Evolutionary conservation across 1,140 invertebrate species (phyloP).

Genomic region (Hylaeus anthracinus): DNA sequence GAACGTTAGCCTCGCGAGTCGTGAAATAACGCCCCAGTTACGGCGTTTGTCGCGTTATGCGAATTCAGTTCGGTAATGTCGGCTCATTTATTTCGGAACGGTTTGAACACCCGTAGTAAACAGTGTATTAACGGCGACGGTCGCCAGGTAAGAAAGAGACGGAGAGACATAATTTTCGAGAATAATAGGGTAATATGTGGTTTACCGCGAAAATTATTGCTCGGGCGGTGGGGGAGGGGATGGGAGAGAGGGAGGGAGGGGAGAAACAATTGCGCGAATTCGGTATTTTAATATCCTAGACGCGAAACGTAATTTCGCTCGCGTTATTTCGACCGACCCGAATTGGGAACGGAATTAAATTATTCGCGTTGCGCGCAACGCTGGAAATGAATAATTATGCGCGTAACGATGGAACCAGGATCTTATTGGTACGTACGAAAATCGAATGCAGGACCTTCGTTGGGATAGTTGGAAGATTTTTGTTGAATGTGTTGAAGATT

Average conservation of each 20-base stretch:
- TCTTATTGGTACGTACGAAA: too few species aligned
- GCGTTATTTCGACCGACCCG: not conserved
- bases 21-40: not conserved
- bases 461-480: too few species aligned
- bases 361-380: not conserved
- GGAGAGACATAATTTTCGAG: slow-evolving; percentile 12
- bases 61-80: not conserved
- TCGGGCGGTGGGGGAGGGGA: too few species aligned
- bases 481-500: too few species aligned
- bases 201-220: slow-evolving; percentile 5
- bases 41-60: not conserved
- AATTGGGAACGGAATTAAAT: slow-evolving; percentile 16
- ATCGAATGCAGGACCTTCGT: too few species aligned
- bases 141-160: not conserved
- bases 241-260: too few species aligned
- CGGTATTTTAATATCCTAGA: slow-evolving; percentile 30
- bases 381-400: not conserved
- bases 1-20: slow-evolving; percentile 21
- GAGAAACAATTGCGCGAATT: slow-evolving; percentile 12
- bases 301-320: slow-evolving; percentile 5
- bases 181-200: slow-evolving; percentile 15
- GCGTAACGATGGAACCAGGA: too few species aligned
- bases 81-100: slow-evolving; percentile 1
- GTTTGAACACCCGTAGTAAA: not conserved
- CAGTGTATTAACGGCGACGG: not conserved